Base-by-base conservation (phyloP, 1,140 invertebrate genomes). In the Eufriesea mexicana region DNA sequence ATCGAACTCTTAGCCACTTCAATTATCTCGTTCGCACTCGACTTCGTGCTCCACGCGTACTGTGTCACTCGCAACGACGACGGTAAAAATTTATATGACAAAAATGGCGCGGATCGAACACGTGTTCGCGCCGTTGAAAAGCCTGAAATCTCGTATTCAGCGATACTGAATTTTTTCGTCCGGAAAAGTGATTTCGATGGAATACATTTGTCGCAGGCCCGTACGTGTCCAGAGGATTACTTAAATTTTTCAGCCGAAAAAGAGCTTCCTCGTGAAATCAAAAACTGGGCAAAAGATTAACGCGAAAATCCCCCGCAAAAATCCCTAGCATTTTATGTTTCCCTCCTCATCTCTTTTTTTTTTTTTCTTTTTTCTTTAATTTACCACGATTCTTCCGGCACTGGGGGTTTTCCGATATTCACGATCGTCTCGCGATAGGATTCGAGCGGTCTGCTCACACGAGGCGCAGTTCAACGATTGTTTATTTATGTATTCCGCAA, bases 401-500 rank as follows among this genome's bases (percentile, higher is more conserved):
- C 25, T 28, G 16, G 7, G 20, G 8, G 7, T 2, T 18, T 35
- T 28, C 20, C 6, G 8, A 42, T 73, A 42, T 45, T 57, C 20
- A 57, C 45, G n/a, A 28, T 1, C 45, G 25, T 7, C 25, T 35
- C 12, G 54, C 23, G 23, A 47, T 20, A 16, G 35, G 45, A 20
- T 74, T 61, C 14, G 7, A 8, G 2, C 6, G 4, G 7, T 35
- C 6, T 12, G 14, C n/a, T 25, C 66, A 9, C 45, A 18, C 51
- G 35, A 20, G 16, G 5, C 10, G 54, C 23, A 45, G 55, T 64
- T 35, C n/a, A 76, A 76, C 74, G 47, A 76, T 76, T 76, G 47
- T 76, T 80, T 72, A 80, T 80, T 80, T 80, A 73, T 73, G 59
- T 62, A 54, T 62, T 61, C 51, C 35, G 20, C 35, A 59, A 23